Percentiles rank a stretch among this genome's conserved stretches.
Conservation (phyloP, 2,113 vertebrate species). For the Salvelinus sp. region DNA sequence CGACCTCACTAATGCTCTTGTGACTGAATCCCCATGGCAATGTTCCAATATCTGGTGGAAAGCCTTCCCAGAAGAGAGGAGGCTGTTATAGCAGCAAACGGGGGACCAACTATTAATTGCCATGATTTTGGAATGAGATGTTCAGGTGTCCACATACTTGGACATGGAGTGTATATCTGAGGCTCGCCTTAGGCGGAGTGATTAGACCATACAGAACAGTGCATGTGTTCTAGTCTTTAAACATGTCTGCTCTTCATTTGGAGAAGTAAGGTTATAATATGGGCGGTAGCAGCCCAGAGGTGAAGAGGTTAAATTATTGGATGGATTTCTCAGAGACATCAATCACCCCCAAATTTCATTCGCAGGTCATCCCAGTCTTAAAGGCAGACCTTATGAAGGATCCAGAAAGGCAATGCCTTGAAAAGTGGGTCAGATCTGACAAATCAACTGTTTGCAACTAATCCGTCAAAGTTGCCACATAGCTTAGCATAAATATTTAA, state of each 20-base stretch:
- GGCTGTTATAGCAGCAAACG: too few relatives aligned
- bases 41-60: too few relatives aligned
- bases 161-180: slow-evolving; percentile 42
- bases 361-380: slow-evolving; percentile 21
- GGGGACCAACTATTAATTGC: too few relatives aligned
- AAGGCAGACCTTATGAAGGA: slow-evolving; percentile 28
- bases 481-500: slow-evolving; percentile 61
- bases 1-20: too few relatives aligned
- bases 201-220: slow-evolving; percentile 68
- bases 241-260: slow-evolving; percentile 62
- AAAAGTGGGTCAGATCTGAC: slow-evolving; percentile 31
- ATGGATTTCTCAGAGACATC: slow-evolving; percentile 64
- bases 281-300: slow-evolving; percentile 17
- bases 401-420: slow-evolving; percentile 35
- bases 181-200: slow-evolving; percentile 58
- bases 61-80: too few relatives aligned
- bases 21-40: too few relatives aligned
- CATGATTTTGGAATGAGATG: too few relatives aligned
- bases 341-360: slow-evolving; percentile 58
- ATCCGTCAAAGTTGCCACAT: slow-evolving; percentile 56
- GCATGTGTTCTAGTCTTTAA: slow-evolving; percentile 64
- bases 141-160: too few relatives aligned
- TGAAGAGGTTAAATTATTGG: slow-evolving; percentile 73
- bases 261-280: slow-evolving; percentile 38
- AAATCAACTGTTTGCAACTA: slow-evolving; percentile 43